Evolutionary conservation across 1,140 invertebrate genomes (phyloP), one percentile per base, ranked within the genome.

Genomic region (Megalonaias nervosa): DNA sequence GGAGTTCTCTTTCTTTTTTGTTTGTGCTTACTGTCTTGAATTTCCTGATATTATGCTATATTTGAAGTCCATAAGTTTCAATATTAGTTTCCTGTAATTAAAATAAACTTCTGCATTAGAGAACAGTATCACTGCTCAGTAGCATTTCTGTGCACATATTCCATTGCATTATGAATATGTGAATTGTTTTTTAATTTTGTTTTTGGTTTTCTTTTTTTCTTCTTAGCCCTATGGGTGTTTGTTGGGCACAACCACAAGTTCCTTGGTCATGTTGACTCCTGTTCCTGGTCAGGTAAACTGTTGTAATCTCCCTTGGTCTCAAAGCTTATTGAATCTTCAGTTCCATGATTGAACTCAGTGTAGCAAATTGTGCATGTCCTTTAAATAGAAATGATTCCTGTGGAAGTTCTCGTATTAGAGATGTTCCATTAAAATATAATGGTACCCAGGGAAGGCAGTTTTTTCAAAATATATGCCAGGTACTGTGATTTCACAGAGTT

Each of bases 241-340:
- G 80, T 92, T 98, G 48, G 95, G 96, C 3, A 98, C 97, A 17
- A 98, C 97, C 0, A 98, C 97, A 1, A 97, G 96, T 83, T 97
- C 96, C 13, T 92, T 98, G 16, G 93, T 97, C 2, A 91, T 96
- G 12, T 92, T 98, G 56, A 70, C 84, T 19, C 82, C 87, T 84
- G 81, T 85, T 3, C 94, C 94, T 14, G 93, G 94, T 66, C 93
- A 95, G 84, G 89, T 91, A 83, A 71, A 55, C n/a, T 64, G 21
- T 11, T 75, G 15, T 57, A 69, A 9, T 21, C 60, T 19, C 9
- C 60, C 11, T 61, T 56, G 59, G 15, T 69, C 65, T 9, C 31
- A 56, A n/a, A 62, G 60, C 19, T 23, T 17, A 12, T 67, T 67
- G n/a, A 23, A 67, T 67, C 9, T 23, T 67, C 6, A 11, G 3